Evolutionary conservation across 2,888 invertebrate genomes (phyloP), one percentile per base, ranked within the genome.

Genomic region (Zhuqinia jingwanae): DNA sequence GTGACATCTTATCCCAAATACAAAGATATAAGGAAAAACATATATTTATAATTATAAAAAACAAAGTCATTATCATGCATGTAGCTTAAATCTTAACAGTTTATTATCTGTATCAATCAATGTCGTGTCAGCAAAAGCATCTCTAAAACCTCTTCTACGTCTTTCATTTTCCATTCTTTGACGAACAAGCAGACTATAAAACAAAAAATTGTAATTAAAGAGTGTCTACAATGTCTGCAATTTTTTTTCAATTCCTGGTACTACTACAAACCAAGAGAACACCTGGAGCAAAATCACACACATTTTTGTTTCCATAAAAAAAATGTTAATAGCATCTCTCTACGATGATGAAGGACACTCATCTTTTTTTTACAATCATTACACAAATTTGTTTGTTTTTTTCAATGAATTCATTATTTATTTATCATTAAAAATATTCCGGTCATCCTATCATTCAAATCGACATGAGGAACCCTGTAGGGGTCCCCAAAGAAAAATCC

Each of bases 271-370:
- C n/a, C n/a, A n/a, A n/a, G n/a, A 53, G 56, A 75, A 75, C 53
- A 53, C 75, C 75, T 75, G 75, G 75, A 75, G 75, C 75, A 53
- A 53, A 53, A 30, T 13, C 17, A 27, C 27, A 50, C 2, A 13
- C n/a, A n/a, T 50, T 50, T 50, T 50, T 50, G 50, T 50, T 15
- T 50, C n/a, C 36, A 36, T 3, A 36, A 36, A 36, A 36, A 36
- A 3, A 3, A 36, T 6, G 36, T 36, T 6, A 50, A 50, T 13
- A 50, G 13, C 13, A 50, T 8, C 50, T 8, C 13, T 11, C 15
- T 50, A 13, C 50, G 36, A 3, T 1, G 1, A 22, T 20, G 58
- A 58, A 58, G 58, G 58, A 58, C 58, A 58, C 25, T 22, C 8
- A 6, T n/a, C n/a, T n/a, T n/a, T n/a, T n/a, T n/a, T n/a, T n/a